Conservation (phyloP, 1,140 invertebrate species). For the Cydia fagiglandana region DNA sequence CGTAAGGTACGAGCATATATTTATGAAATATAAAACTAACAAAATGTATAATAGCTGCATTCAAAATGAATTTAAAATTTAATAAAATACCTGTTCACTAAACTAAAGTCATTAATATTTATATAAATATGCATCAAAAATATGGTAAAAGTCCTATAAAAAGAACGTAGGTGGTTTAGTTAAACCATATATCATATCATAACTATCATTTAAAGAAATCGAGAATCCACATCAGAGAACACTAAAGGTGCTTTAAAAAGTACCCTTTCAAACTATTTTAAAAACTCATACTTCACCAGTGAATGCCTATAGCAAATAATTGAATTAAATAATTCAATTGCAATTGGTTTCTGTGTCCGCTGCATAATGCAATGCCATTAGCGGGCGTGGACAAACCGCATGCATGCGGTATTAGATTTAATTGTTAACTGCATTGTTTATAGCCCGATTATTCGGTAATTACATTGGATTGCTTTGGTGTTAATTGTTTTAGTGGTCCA, state of each 20-base stretch:
- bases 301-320: neutral
- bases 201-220: too few relatives aligned
- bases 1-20: too few relatives aligned
- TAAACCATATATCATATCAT: too few relatives aligned
- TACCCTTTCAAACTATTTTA: neutral
- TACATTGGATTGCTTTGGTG: conserved; percentile 27
- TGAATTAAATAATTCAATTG: conserved; percentile 16
- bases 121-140: too few relatives aligned
- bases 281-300: neutral
- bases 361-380: conserved; percentile 20
- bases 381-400: conserved; percentile 15
- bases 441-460: neutral
- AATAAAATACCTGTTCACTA: too few relatives aligned
- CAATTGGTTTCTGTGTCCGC: conserved; percentile 19
- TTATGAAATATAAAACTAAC: too few relatives aligned
- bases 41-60: too few relatives aligned
- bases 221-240: too few relatives aligned
- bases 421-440: conserved; percentile 20
- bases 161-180: too few relatives aligned
- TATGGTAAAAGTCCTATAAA: too few relatives aligned
- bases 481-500: neutral
- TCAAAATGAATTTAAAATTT: too few relatives aligned
- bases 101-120: too few relatives aligned
- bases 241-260: neutral
- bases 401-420: conserved; percentile 16